Conservation (phyloP, 1,140 invertebrate species). For the Cataglyphis hispanica region DNA sequence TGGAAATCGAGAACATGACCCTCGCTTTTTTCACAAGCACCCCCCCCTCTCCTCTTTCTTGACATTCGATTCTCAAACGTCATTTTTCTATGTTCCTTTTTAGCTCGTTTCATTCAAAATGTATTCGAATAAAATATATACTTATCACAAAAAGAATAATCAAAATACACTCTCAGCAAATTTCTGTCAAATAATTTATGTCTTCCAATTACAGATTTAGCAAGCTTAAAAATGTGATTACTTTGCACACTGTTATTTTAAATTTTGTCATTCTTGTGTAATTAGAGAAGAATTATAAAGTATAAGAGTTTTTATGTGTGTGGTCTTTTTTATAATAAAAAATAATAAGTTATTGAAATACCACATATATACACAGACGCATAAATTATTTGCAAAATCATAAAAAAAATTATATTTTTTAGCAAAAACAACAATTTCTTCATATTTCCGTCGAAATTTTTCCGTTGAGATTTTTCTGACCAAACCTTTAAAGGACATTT, state of each 20-base stretch:
- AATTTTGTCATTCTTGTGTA: background rate
- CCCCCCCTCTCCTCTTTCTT: slow-evolving; percentile 42
- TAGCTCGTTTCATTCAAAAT: background rate
- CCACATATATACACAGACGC: too few relatives aligned
- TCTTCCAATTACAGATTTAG: background rate
- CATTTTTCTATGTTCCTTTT: slow-evolving; percentile 34
- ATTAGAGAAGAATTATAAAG: background rate
- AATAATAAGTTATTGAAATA: background rate
- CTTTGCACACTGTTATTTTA: background rate
- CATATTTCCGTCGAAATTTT: background rate
- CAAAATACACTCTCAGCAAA: background rate
- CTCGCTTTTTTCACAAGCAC: slow-evolving; percentile 21
- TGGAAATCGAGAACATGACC: slow-evolving; percentile 68
- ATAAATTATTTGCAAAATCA: background rate
- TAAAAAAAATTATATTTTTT: background rate
- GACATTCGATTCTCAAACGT: slow-evolving; percentile 66
- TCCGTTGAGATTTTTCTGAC: background rate
- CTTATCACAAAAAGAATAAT: background rate
- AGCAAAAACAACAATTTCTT: background rate
- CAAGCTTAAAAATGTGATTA: background rate
- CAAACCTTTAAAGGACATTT: slow-evolving; percentile 28
- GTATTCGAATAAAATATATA: too few relatives aligned
- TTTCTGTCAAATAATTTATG: slow-evolving; percentile 3
- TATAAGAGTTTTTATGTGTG: background rate
- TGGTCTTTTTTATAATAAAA: background rate